Evolutionary conservation across 2,888 invertebrate species (phyloP), one percentile per base, ranked within the genome.

Genomic region (Ditula angustiorana): DNA sequence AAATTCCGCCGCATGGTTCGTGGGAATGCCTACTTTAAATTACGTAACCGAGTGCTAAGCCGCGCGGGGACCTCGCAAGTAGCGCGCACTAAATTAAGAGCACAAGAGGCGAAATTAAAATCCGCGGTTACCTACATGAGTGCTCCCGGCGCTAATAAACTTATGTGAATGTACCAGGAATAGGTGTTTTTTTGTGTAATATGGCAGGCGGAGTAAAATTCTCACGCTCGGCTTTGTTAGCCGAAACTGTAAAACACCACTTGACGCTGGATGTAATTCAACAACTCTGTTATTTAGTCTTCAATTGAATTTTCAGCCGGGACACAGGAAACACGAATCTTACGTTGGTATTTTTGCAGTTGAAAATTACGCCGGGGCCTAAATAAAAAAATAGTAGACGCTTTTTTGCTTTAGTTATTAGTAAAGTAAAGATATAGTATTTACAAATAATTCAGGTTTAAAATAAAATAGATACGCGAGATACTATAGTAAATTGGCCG

Each of bases 81-180:
- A 79, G 75, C 66, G 74, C 72, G 74, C 78, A 81, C 78, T 81
- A 81, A 82, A 85, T 86, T 82, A 81, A 81, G 73, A 77, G 77
- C 77, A 83, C 76, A 80, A 82, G 80, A 75, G 77, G 77, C 74
- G 71, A 84, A 86, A 86, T 87, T 85, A 86, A 87, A 87, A 85
- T 81, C 78, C 80, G 85, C 76, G 85, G 85, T 78, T 77, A 80
- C 80, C 80, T 83, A 77, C 78, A 76, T 71, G 76, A 76, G 73
- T 70, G 76, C 75, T 74, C 71, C 71, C 69, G 70, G 72, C 77
- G 72, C 75, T 85, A 86, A 86, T 85, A 85, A 82, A 85, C 80
- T 82, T 79, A 79, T 75, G 74, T 77, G 81, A 79, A 79, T 79
- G 30, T 47, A 41, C 52, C 26, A 50, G 57, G 13, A 49, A 56